Evolutionary conservation across 1,140 invertebrate genomes (phyloP), one percentile per base, ranked within the genome.

Genomic region (Temnothorax curvispinosus): DNA sequence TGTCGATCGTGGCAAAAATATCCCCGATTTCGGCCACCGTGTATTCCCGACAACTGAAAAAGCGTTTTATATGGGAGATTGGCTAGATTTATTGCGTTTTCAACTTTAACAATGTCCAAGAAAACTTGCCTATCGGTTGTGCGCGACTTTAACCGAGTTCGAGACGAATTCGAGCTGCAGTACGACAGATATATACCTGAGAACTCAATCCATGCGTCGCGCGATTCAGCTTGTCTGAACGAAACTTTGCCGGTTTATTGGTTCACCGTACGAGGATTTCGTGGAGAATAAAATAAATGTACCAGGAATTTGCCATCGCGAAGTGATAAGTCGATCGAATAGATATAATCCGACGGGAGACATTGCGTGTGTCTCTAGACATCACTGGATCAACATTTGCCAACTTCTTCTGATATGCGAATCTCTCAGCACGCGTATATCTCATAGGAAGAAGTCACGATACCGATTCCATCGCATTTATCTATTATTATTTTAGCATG

Each of bases 91-190:
- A 91, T 92, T 92, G 87, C 87, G 44, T 90, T 92, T 90, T 71
- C 64, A 91, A 92, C 80, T 92, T 87, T 91, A 92, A 92, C 91
- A 92, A 91, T 90, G 90, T 91, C 88, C 85, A 67, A 87, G 56
- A 41, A 74, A 88, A 88, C 67, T 89, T 86, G 47, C 35, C 87
- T 88, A 92, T 91, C 86, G 80, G 80, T 60, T 74, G 64, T 41
- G 35, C 35, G 82, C 87, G 88, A 92, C 92, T 92, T 92, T 89
- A 89, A 89, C 88, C 78, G 82, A 92, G 90, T 92, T 92, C 85
- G 52, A 52, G 84, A 91, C 84, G 54, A 88, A 86, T 87, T 90
- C 35, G 58, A 54, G 54, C 54, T 41, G 44, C 60, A 32, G 9
- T 32, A 13, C 67, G 65, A 47, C 69, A 69, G 84, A 78, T 81